Conservation (phyloP, 2,888 invertebrate species). For the Choristoneura rosaceana region DNA sequence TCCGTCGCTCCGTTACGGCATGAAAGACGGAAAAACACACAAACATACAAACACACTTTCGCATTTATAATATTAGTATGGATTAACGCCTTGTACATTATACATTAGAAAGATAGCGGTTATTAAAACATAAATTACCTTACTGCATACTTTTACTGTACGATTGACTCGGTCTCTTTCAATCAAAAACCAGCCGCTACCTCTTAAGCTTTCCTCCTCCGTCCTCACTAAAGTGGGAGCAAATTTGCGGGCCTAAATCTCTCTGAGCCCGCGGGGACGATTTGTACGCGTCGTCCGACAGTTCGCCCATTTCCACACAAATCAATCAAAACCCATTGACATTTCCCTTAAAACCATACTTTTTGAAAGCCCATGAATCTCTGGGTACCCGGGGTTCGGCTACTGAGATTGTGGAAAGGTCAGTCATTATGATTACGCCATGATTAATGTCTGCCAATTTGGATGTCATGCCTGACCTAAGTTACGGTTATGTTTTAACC, state of each 20-base stretch:
- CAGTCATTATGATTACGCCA: slow-evolving; percentile 16
- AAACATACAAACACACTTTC: too few relatives aligned
- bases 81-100: too few relatives aligned
- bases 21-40: too few relatives aligned
- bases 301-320: slow-evolving; percentile 54
- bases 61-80: too few relatives aligned
- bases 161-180: background rate
- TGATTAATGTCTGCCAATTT: slow-evolving; percentile 39
- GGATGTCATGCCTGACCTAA: slow-evolving; percentile 24
- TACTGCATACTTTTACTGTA: too few relatives aligned
- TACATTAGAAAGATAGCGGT: too few relatives aligned
- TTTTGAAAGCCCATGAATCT: slow-evolving; percentile 51
- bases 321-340: slow-evolving; percentile 68
- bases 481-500: slow-evolving; percentile 25
- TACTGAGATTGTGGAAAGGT: slow-evolving; percentile 38
- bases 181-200: slow-evolving; percentile 10
- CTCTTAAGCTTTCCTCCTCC: slow-evolving; percentile 16
- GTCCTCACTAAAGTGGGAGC: slow-evolving; percentile 48
- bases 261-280: slow-evolving; percentile 49
- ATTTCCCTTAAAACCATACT: slow-evolving; percentile 57
- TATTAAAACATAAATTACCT: too few relatives aligned
- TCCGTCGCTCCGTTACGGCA: too few relatives aligned
- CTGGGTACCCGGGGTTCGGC: slow-evolving; percentile 13
- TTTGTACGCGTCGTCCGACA: slow-evolving; percentile 52
- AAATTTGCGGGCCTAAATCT: slow-evolving; percentile 57